Percentiles rank a stretch among this genome's conserved stretches.
Evolutionary conservation across 2,797 vertebrate species (phyloP).

Genomic region (Halcyon smyrnensis): DNA sequence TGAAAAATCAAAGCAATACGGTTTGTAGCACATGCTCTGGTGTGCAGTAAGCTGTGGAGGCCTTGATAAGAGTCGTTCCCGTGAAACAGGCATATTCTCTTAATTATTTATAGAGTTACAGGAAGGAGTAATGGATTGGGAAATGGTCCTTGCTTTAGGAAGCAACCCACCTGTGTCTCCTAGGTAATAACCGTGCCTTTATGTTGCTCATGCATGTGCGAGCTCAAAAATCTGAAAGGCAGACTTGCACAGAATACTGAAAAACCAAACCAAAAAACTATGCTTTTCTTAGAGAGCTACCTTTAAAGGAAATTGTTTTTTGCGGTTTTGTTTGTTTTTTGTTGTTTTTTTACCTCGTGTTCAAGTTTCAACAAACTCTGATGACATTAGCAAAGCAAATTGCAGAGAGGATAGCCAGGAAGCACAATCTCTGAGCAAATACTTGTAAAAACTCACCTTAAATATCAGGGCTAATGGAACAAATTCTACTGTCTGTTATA

Average conservation of each 20-base stretch:
- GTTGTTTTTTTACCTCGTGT: fast-evolving
- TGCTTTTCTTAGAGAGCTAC: not conserved
- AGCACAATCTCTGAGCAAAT: not conserved
- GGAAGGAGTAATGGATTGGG: conserved; percentile 31
- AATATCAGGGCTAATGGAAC: not conserved
- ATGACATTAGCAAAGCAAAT: conserved; percentile 2
- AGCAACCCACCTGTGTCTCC: conserved; percentile 11
- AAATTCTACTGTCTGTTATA: not conserved
- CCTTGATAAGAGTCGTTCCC: conserved; percentile 19
- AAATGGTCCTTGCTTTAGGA: conserved; percentile 20
- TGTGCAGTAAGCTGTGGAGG: conserved; percentile 34
- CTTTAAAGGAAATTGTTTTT: not conserved
- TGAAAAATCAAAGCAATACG: conserved; percentile 39
- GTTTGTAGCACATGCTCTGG: not conserved
- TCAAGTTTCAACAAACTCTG: not conserved
- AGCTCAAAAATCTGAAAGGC: conserved; percentile 10
- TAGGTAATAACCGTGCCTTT: conserved; percentile 26
- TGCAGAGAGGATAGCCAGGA: not conserved
- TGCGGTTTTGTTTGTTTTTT: not conserved
- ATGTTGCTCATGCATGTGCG: not conserved
- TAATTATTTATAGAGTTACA: conserved; percentile 59
- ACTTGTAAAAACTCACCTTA: not conserved
- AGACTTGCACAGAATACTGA: not conserved
- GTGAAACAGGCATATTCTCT: conserved; percentile 14
- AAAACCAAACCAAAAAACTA: not conserved